Base-by-base conservation (phyloP, 2,113 vertebrate genomes). In the Thalassoma bifasciatum region DNA sequence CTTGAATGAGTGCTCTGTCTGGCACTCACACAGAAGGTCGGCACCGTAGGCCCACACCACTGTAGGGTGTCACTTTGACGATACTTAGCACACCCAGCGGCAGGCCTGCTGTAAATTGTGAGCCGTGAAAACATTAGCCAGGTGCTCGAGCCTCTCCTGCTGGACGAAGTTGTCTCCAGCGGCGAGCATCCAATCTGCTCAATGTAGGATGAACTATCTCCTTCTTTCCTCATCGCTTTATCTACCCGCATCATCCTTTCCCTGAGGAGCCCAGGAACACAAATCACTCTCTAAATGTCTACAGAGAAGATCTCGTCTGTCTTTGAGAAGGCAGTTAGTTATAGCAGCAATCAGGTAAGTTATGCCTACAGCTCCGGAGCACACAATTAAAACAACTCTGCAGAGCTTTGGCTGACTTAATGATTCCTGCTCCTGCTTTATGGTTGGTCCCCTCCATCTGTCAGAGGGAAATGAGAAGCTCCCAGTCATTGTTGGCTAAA, bases 101-200 rank as follows among this genome's bases (percentile, higher is more conserved):
- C 84, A 51, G 67, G 26, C 44, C 84, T 66, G 37, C 56, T 84
- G 76, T 91, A 89, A 89, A 89, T 93, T 85, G 82, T 83, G 89
- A 91, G 82, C 84, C 81, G 30, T 86, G 89, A 88, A 83, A 81
- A 87, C 88, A 91, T 94, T 89, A 89, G 90, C 83, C 91, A 93
- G 92, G 92, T 93, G 94, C 90, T 89, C 26, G 42, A 57, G 86
- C 54, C 82, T 81, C 82, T 75, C 53, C 79, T 81, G 81, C 82
- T 81, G 72, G 73, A 83, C 83, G 13, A 82, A 66, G 66, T 58
- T 83, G 51, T 86, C 84, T 86, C 75, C 75, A 76, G 75, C 57
- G 34, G 73, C 66, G 82, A 86, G 77, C 56, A 22, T 75, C 77
- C 86, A 88, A 76, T 88, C 83, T 86, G 83, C 88, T 81, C 54